Base-by-base conservation (phyloP, 2,797 vertebrate genomes). In the Danio tinwini region DNA sequence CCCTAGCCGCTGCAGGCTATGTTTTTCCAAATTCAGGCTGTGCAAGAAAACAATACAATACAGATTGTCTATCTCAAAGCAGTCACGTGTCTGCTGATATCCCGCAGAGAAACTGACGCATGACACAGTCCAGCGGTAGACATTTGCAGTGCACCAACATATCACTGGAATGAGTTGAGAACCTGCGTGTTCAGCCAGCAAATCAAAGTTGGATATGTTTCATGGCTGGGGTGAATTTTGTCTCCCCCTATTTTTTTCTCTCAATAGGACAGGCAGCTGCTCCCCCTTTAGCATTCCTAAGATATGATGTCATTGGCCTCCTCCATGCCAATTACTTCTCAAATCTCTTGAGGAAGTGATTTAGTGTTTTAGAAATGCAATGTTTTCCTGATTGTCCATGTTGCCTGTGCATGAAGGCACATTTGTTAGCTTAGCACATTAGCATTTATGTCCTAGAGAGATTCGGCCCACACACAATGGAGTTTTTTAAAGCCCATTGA, bases 221-320 rank as follows among this genome's bases (percentile, higher is more conserved):
- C 71, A 73, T 64, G 67, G 65, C 68, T 63, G 55, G 65, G 83
- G 64, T 79, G 65, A 77, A 82, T 78, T 83, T 47, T 62, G 39
- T 67, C 70, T 77, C 74, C 64, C 71, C 67, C 78, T 40, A 63
- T 65, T 68, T 79, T 16, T 50, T 64, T 68, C 74, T 78, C 78
- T 82, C 83, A 61, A 62, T 79, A 81, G 58, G 63, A 61, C 59
- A 75, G 68, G n/a, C 82, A 85, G 86, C 84, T 83, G 85, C 82
- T 84, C 65, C 53, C 55, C 82, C 70, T 74, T 62, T 40, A 85
- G 80, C 86, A 92, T 93, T 91, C 90, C 88, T 90, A 71, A 82
- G 82, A 63, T 65, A 59, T 92, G 90, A 92, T 85, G 84, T 92
- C 89, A 52, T 55, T 77, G 56, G 50, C 68, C 47, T 76, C 69